These are phyloP conservation scores for Epinotia brunnichana DNA, from an alignment of 2,888 invertebrate genomes.

Conservation along the genomic window DNA sequence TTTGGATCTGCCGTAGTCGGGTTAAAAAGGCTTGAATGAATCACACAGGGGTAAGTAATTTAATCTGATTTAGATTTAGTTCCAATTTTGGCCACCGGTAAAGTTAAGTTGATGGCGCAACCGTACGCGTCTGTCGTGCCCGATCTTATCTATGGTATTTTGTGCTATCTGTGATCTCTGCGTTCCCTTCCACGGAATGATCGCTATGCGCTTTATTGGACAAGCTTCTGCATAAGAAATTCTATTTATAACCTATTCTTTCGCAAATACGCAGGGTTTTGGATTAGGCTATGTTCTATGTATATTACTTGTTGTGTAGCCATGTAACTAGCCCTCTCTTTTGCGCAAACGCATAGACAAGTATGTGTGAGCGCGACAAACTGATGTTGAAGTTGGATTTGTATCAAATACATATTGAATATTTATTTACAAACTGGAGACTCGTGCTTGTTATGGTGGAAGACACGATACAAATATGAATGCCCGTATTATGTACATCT, in stretches of 20 bases:
- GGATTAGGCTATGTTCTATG: too few relatives aligned
- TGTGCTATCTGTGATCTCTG: slow-evolving; percentile 30
- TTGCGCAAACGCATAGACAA: too few relatives aligned
- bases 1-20: too few relatives aligned
- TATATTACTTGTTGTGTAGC: too few relatives aligned
- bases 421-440: too few relatives aligned
- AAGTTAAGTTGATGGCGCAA: slow-evolving; percentile 8
- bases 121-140: slow-evolving; percentile 34
- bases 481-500: neutral
- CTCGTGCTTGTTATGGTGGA: neutral
- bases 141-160: slow-evolving; percentile 40
- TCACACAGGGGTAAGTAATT: neutral
- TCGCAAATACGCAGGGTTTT: neutral
- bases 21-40: too few relatives aligned
- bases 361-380: too few relatives aligned
- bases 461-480: neutral
- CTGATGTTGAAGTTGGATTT: too few relatives aligned
- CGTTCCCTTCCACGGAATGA: slow-evolving; percentile 16
- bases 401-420: too few relatives aligned
- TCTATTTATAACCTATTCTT: neutral
- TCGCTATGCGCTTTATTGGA: slow-evolving; percentile 24
- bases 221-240: neutral
- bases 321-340: too few relatives aligned
- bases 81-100: slow-evolving; percentile 13
- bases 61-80: slow-evolving; percentile 20